Evolutionary conservation across 2,113 vertebrate species (phyloP).

Genomic region (Muntiacus reevesi): DNA sequence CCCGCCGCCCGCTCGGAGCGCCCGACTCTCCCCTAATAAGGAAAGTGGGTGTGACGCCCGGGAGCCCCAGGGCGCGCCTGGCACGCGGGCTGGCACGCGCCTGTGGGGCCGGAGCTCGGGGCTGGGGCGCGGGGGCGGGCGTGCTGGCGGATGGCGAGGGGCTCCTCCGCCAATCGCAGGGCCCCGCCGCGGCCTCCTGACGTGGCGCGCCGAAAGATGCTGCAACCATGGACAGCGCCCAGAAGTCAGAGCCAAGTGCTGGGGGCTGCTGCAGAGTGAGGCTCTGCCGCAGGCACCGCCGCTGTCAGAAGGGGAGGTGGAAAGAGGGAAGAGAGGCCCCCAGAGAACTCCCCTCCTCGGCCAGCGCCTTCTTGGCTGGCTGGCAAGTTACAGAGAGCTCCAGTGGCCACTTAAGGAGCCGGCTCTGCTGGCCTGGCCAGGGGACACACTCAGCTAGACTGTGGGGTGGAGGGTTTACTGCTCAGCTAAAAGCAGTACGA

Average conservation of each 20-base stretch:
- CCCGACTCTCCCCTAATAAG: conserved; percentile 73
- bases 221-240: conserved; percentile 82
- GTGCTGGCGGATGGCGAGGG: conserved; percentile 48
- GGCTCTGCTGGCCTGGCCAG: neutral
- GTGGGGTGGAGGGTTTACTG: neutral
- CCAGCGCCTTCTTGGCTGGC: conserved; percentile 37
- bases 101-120: neutral
- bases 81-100: conserved; percentile 48
- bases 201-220: conserved; percentile 74
- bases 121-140: neutral
- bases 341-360: neutral
- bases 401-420: conserved; percentile 22
- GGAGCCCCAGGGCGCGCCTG: conserved; percentile 47
- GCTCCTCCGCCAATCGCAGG: conserved; percentile 71
- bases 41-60: conserved; percentile 81
- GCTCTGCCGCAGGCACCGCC: conserved; percentile 49
- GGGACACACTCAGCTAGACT: neutral
- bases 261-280: conserved; percentile 51
- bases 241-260: conserved; percentile 48
- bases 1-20: neutral
- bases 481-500: conserved; percentile 28
- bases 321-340: neutral
- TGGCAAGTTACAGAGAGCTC: conserved; percentile 21
- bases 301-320: neutral
- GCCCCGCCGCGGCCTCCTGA: conserved; percentile 67